A percentile compares a stretch with the other conserved stretches of the same genome.
Conservation (phyloP, 2,113 vertebrate species). For the Neotragus pygmaeus region DNA sequence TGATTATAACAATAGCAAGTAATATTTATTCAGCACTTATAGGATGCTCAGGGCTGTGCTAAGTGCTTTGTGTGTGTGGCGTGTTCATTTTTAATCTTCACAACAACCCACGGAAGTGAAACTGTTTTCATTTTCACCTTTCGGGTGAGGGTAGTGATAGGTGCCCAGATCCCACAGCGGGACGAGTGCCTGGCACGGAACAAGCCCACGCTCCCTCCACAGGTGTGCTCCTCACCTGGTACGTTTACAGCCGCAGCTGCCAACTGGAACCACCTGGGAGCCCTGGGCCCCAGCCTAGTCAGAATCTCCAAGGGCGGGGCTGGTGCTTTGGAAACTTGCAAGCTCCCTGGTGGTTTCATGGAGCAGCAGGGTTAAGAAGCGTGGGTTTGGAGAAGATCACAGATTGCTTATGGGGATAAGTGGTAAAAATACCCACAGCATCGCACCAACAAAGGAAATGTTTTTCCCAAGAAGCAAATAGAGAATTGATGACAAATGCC, state of each 20-base stretch:
- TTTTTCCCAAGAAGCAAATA: background rate
- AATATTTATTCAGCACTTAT: background rate
- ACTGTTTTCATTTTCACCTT: background rate
- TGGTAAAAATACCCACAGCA: background rate
- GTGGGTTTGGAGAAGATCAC: background rate
- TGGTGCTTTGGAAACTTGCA: background rate
- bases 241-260: slow-evolving; percentile 21
- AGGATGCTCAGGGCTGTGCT: background rate
- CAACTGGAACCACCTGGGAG: background rate
- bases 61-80: background rate
- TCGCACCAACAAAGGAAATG: background rate
- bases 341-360: background rate
- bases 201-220: background rate
- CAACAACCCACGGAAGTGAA: background rate
- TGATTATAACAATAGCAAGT: background rate
- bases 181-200: background rate
- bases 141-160: background rate
- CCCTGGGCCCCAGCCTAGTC: background rate
- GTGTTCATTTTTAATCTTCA: background rate
- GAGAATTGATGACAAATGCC: background rate
- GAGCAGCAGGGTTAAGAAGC: background rate
- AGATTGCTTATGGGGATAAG: background rate
- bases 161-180: background rate
- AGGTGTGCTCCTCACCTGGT: background rate
- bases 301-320: background rate